Base-by-base conservation (phyloP, 2,888 invertebrate genomes). In the Coelopa pilipes region DNA sequence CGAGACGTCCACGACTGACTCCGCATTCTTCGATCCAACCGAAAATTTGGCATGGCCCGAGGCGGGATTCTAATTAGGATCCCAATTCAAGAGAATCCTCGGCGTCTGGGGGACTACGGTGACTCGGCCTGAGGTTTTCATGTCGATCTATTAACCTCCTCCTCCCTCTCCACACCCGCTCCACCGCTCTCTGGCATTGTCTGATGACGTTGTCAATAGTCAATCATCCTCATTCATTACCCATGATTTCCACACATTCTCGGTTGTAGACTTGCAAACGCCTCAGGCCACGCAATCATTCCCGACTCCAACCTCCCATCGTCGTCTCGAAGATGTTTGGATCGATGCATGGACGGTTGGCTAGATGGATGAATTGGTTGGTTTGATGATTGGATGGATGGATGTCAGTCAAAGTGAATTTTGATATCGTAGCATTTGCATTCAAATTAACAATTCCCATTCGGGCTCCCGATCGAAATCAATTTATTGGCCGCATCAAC, bases 401-500 rank as follows among this genome's bases (percentile, higher is more conserved):
- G n/a, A 50, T 55, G 55, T 46, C 57, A 69, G 57, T 68, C 67
- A 68, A 68, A 24, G 17, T 59, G 55, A 57, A 46, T 69, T 69
- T 69, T 69, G 57, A 69, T 69, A 47, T 57, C 57, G 15, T 60
- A 49, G 4, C 70, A 60, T 70, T 70, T 70, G 59, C 70, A 70
- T 70, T 70, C 59, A 60, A 70, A 70, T 70, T 70, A 70, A 60
- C 59, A 53, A 53, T 34, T 34, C 34, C 34, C 34, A 34, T 34
- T 34, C 34, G 34, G 34, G 7, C 34, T 34, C 34, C 34, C 2
- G 11, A n/a, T 53, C 46, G 17, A 69, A 69, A 55, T 69, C 19
- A 57, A 69, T 66, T 66, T 24, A 50, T 49, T 66, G 34, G 2
- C 34, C 34, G 4, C 34, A 2, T 34, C 34, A 34, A 34, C 34